Evolutionary conservation across 2,797 vertebrate genomes (phyloP).

Genomic region (Hemitrygon akajei): DNA sequence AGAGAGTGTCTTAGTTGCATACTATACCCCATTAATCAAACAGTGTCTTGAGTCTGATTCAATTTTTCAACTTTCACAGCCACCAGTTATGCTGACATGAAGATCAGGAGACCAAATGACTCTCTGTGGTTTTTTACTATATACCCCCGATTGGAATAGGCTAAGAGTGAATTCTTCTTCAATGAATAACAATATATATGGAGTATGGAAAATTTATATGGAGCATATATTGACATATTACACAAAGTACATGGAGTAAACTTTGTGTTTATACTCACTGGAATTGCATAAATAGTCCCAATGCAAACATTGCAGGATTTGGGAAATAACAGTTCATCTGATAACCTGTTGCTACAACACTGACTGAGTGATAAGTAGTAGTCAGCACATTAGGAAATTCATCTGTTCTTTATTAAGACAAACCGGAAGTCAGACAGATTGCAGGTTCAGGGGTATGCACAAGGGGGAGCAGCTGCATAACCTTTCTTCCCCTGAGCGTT

Average conservation of each 20-base stretch:
- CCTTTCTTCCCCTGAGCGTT: no score
- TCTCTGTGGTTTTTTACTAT: neutral
- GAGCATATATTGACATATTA: neutral
- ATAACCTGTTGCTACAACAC: neutral
- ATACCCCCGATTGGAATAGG: neutral
- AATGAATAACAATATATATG: neutral
- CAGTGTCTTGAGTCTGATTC: neutral
- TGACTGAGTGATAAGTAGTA: neutral
- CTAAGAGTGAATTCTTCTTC: neutral
- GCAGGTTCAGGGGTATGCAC: no score
- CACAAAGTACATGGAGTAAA: neutral
- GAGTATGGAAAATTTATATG: no score
- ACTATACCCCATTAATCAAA: conserved; percentile 26
- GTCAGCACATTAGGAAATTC: no score
- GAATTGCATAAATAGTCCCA: neutral
- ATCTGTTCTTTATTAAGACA: no score
- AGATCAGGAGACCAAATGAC: neutral
- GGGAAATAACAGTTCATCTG: neutral
- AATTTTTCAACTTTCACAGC: neutral
- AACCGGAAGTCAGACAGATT: no score
- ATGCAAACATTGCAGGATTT: neutral
- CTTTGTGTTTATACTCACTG: no score
- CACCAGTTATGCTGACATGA: neutral
- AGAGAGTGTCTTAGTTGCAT: conserved; percentile 9
- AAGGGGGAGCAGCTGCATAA: no score